A percentile compares a stretch with the other conserved stretches of the same genome.
Evolutionary conservation across 2,888 invertebrate genomes (phyloP).

Genomic region (Epistrophella euchroma): DNA sequence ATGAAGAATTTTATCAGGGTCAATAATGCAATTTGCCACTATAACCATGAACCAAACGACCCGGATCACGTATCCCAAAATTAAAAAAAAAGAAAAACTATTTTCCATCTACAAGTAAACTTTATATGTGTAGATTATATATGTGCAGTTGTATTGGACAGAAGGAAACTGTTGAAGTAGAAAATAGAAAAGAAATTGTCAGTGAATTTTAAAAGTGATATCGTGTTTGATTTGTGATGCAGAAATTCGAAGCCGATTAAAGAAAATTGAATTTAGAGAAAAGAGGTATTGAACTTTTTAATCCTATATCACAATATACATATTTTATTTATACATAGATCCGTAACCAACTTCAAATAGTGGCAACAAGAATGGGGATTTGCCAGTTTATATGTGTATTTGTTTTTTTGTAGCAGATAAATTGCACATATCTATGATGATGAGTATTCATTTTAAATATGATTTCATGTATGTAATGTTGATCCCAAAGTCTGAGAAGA

Average conservation of each 20-base stretch:
- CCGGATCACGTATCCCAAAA: not conserved
- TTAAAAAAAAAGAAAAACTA: not conserved
- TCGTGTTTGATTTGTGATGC: slow-evolving; percentile 1
- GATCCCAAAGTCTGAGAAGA: not conserved
- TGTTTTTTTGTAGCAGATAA: no score
- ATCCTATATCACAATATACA: not conserved
- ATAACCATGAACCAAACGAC: not conserved
- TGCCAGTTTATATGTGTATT: no score
- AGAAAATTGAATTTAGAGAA: not conserved
- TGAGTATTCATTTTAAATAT: no score
- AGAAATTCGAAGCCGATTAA: slow-evolving; percentile 2
- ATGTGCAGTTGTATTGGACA: not conserved
- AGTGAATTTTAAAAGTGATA: not conserved
- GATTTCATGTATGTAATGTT: no score
- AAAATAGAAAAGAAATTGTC: not conserved
- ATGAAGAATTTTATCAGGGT: not conserved
- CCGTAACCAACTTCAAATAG: not conserved
- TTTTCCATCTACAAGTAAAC: not conserved
- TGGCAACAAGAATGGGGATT: not conserved
- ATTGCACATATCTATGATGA: no score
- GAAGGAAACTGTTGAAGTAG: not conserved
- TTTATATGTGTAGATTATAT: not conserved
- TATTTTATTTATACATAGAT: not conserved
- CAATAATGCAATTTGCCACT: not conserved
- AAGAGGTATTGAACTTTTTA: not conserved